A percentile compares a stretch with the other conserved stretches of the same genome.
Conservation (phyloP, 2,888 invertebrate species). For the Luperina testacea region DNA sequence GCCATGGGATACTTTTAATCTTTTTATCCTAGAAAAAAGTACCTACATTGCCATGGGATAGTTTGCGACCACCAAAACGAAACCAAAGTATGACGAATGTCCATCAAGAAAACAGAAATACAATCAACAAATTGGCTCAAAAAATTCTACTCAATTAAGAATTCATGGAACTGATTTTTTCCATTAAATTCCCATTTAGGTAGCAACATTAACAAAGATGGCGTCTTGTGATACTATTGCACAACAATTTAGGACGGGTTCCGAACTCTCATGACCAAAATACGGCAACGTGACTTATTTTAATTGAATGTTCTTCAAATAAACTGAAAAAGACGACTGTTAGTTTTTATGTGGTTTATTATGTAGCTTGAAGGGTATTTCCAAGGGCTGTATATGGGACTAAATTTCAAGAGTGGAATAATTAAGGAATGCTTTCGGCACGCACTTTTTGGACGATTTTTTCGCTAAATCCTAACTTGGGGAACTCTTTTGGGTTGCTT, state of each 20-base stretch:
- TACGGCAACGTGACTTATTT: constrained; percentile 14
- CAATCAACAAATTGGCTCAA: constrained; percentile 9
- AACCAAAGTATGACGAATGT: background rate
- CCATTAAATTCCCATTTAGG: constrained; percentile 45
- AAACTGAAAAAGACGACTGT: constrained; percentile 1
- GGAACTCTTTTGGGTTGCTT: no score
- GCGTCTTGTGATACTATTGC: constrained; percentile 47
- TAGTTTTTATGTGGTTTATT: background rate
- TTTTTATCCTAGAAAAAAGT: background rate
- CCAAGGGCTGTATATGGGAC: background rate
- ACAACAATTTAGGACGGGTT: constrained; percentile 56
- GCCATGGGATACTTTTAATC: background rate
- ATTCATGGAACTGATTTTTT: background rate
- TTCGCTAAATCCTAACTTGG: no score
- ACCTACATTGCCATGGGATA: background rate
- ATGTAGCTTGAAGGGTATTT: background rate
- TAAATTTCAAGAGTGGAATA: no score
- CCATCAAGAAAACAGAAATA: background rate
- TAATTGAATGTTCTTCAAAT: constrained; percentile 17
- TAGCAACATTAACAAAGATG: constrained; percentile 20
- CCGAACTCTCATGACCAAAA: constrained; percentile 33
- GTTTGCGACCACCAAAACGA: background rate
- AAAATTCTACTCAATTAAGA: background rate
- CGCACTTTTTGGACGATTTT: no score
- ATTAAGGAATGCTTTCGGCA: no score